Base-by-base conservation (phyloP, 2,888 invertebrate species). In the Adelphocoris suturalis region DNA sequence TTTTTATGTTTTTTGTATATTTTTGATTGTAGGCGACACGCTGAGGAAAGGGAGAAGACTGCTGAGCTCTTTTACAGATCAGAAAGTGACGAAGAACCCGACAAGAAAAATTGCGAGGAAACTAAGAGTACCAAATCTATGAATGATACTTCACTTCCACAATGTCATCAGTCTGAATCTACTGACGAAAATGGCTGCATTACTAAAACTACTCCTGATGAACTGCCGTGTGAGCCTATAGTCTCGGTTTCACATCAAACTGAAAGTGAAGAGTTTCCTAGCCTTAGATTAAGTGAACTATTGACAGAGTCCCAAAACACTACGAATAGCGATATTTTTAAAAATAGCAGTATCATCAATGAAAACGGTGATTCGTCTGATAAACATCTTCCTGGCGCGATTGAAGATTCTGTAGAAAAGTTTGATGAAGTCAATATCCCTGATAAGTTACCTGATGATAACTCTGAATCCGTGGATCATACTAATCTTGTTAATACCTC, bases 21-120 rank as follows among this genome's bases (percentile, higher is more conserved):
- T 85, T 46, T n/a, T 28, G 16, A n/a, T n/a, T 89, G 13, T 75
- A 92, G 92, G 91, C 91, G 91, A 78, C 91, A 90, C 27, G 90
- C 91, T 91, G 94, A 94, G 92, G 94, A 94, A 9, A 94, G 94
- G 80, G 93, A 93, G 90, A 94, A 94, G 80, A 93, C 93, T 90
- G 93, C 93, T 48, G 92, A 93, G 84, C 92, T 92, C 90, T 92
- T 93, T 84, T 93, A 93, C 52, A 93, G 92, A 61, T 92, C 92
- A 1, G 93, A 92, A 86, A 92, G 92, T 86, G 91, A 92, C 23
- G 85, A 82, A 47, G 91, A 90, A 37, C 48, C 37, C n/a, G 61
- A 86, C 14, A 84, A 78, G 37, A 90, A 76, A 23, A 68, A 86
- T 27, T 5, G 19, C 13, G 14, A 19, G 7, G 19, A 61, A 61